Percentiles rank a stretch among this genome's conserved stretches.
Conservation (phyloP, 2,797 vertebrate species). For the Micromesistius poutassou region DNA sequence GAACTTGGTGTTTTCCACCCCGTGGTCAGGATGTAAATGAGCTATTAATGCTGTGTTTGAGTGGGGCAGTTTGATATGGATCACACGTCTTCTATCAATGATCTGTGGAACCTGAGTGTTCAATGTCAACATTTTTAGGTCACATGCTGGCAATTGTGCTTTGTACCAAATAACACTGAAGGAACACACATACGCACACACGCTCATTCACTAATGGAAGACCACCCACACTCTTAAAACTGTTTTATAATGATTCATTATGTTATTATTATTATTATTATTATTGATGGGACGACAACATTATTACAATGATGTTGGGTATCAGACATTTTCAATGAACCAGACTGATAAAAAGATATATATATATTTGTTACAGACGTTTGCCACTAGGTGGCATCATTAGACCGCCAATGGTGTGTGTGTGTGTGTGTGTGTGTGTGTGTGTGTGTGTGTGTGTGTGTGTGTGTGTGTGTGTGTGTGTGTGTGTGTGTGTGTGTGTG, state of each 20-base stretch:
- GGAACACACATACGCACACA: background rate
- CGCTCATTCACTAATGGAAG: background rate
- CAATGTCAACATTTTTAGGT: conserved; percentile 9
- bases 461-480: conserved; percentile 1
- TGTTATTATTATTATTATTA: too few species aligned
- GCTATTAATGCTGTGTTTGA: conserved; percentile 54
- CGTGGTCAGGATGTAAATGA: background rate
- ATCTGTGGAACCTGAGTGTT: conserved; percentile 19
- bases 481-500: background rate
- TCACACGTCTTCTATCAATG: conserved; percentile 27
- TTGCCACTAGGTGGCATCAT: conserved; percentile 84
- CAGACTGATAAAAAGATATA: background rate
- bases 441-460: too few species aligned
- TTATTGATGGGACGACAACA: background rate
- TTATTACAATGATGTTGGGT: background rate
- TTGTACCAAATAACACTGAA: background rate
- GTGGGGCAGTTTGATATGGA: conserved; percentile 49
- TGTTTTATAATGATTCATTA: too few species aligned
- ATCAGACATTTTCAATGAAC: background rate
- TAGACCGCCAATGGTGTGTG: conserved; percentile 69
- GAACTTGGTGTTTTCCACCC: background rate
- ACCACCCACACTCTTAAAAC: background rate
- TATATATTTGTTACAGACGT: background rate
- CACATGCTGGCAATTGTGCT: too few species aligned
- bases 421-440: background rate